Conservation (phyloP, 1,140 invertebrate genomes). For the Leptinotarsa lineolata region DNA sequence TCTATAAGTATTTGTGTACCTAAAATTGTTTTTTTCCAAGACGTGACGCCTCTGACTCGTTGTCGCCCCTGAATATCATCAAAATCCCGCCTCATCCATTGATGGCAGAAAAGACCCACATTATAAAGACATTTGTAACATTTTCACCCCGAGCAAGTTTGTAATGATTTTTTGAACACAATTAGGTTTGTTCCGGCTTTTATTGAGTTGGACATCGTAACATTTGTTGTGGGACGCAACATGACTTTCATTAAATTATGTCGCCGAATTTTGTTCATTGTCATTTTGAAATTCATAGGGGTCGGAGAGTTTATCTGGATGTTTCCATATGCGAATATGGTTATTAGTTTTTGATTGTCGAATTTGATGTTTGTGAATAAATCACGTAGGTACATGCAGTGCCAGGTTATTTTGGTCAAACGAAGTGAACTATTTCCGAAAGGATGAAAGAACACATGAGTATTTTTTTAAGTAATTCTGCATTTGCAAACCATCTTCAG, state of each 20-base stretch:
- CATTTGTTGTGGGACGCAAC: conserved; percentile 48
- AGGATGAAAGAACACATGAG: too few species aligned
- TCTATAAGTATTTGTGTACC: too few species aligned
- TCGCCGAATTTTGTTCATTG: conserved; percentile 30
- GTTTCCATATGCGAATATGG: not conserved
- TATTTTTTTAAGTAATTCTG: too few species aligned
- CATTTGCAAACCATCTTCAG: too few species aligned
- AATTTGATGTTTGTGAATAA: not conserved
- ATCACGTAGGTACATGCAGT: too few species aligned
- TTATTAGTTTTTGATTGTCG: not conserved
- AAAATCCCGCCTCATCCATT: conserved; percentile 20
- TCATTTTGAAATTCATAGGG: conserved; percentile 26
- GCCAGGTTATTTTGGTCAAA: too few species aligned
- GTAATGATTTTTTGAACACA: conserved; percentile 52
- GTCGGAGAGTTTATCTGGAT: not conserved
- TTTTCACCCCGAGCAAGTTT: conserved; percentile 45
- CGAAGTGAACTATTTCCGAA: too few species aligned
- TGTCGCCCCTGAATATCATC: conserved; percentile 19
- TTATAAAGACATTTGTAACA: conserved; percentile 49
- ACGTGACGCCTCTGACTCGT: conserved; percentile 15
- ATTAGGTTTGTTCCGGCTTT: conserved; percentile 50
- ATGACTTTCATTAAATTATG: conserved; percentile 45
- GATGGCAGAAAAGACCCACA: conserved; percentile 33
- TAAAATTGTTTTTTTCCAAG: too few species aligned
- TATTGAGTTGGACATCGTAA: conserved; percentile 48